Evolutionary conservation across 2,888 invertebrate species (phyloP).

Genomic region (Cataglyphis rosenhaueri): DNA sequence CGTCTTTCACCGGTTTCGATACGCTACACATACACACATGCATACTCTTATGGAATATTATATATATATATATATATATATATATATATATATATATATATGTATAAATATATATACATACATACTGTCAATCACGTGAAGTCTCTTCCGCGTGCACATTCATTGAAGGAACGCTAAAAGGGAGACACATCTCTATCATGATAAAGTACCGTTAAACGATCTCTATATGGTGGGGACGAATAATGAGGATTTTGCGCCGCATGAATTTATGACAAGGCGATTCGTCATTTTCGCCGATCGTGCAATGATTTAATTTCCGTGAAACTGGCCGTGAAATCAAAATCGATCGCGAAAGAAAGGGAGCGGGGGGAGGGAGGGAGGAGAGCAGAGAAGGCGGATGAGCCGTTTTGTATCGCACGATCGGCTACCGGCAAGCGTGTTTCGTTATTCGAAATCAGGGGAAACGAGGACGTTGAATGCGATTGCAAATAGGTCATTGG

Average conservation of each 20-base stretch:
- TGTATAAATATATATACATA: background rate
- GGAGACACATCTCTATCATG: background rate
- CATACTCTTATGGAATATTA: background rate
- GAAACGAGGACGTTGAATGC: conserved; percentile 67
- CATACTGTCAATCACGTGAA: background rate
- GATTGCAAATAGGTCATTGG: conserved; percentile 60
- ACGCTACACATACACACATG: background rate
- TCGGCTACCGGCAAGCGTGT: conserved; percentile 30
- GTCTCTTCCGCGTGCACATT: background rate
- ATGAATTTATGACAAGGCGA: conserved; percentile 56
- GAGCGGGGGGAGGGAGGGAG: too few species aligned
- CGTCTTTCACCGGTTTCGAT: background rate
- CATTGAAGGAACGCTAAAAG: conserved; percentile 20
- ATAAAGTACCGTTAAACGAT: conserved; percentile 20
- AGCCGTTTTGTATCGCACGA: conserved; percentile 16
- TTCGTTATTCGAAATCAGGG: conserved; percentile 58
- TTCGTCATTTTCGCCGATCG: conserved; percentile 54
- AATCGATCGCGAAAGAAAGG: conserved; percentile 63
- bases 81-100: too few species aligned
- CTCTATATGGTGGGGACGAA: background rate
- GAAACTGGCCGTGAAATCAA: conserved; percentile 74
- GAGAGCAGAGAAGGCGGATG: background rate
- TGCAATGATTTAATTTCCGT: conserved; percentile 65
- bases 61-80: too few species aligned
- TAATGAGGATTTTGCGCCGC: conserved; percentile 38